These are phyloP conservation scores for Agelas oroides DNA, from an alignment of 37 sponge, comb jelly and placozoan genomes.

Conservation along the genomic window DNA sequence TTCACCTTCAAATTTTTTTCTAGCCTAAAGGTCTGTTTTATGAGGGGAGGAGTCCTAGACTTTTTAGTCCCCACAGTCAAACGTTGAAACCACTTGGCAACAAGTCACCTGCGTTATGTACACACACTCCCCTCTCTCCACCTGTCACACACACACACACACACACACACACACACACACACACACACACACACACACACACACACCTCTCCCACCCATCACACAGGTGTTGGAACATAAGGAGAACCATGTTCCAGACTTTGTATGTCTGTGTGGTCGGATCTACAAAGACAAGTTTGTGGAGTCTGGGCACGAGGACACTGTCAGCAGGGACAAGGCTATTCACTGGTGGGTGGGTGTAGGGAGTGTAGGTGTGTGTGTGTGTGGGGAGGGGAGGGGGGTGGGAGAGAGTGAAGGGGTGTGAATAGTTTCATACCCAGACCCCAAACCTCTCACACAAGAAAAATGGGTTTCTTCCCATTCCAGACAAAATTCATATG, in stretches of 20 bases:
- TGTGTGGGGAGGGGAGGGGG: background rate
- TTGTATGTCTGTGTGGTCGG: slow-evolving; percentile 87
- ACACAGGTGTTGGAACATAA: slow-evolving; percentile 64
- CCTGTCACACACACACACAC: background rate
- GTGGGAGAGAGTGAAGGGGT: background rate
- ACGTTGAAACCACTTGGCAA: too few species aligned
- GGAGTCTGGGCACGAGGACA: slow-evolving; percentile 72
- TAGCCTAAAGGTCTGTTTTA: too few species aligned
- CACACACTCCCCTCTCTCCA: too few species aligned
- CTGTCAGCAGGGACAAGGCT: slow-evolving; percentile 60
- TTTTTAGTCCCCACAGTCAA: too few species aligned
- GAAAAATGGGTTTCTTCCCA: too few species aligned
- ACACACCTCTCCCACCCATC: background rate
- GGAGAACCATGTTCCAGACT: slow-evolving; percentile 90
- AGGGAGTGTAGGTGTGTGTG: background rate
- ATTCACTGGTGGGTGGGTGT: slow-evolving; percentile 68
- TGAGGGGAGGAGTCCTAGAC: too few species aligned
- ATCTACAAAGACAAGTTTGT: slow-evolving; percentile 94
- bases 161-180: too few species aligned
- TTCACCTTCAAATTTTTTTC: too few species aligned
- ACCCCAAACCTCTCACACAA: background rate
- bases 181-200: too few species aligned
- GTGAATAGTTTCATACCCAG: background rate
- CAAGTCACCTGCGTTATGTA: too few species aligned
- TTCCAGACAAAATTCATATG: too few species aligned